Percentiles rank a stretch among this genome's conserved stretches.
Evolutionary conservation across 2,113 vertebrate genomes (phyloP).

Genomic region (Chaenocephalus aceratus): DNA sequence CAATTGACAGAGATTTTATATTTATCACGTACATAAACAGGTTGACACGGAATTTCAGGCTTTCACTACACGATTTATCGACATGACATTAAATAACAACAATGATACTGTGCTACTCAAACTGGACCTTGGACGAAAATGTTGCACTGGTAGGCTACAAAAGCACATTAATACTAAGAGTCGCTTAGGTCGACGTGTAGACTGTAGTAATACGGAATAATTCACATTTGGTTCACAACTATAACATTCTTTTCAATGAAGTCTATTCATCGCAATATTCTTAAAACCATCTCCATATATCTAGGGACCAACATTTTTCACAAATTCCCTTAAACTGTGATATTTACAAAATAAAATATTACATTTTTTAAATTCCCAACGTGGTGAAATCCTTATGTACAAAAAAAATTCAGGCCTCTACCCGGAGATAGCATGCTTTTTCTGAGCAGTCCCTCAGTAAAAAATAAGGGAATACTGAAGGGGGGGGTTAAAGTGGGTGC

Average conservation of each 20-base stretch:
- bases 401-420: constrained; percentile 87
- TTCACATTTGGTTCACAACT: constrained; percentile 99
- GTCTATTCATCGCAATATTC: constrained; percentile 96
- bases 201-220: constrained; percentile 99
- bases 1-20: constrained; percentile 94
- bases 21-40: constrained; percentile 99
- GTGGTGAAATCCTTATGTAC: constrained; percentile 97
- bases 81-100: constrained; percentile 99
- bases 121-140: constrained; percentile 99
- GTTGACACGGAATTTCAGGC: constrained; percentile 99
- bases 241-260: constrained; percentile 99
- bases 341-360: constrained; percentile 99
- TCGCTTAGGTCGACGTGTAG: constrained; percentile 98
- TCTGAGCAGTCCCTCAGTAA: constrained; percentile 87
- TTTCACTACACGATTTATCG: constrained; percentile 99
- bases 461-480: constrained; percentile 73
- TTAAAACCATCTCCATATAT: constrained; percentile 91
- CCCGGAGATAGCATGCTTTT: constrained; percentile 89
- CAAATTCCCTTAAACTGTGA: constrained; percentile 93
- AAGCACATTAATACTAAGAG: constrained; percentile 99
- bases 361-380: constrained; percentile 86
- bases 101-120: constrained; percentile 99
- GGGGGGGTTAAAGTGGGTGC: constrained; percentile 75
- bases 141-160: constrained; percentile 98
- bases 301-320: constrained; percentile 94